These are phyloP conservation scores for Plotosus lineatus DNA, from an alignment of 2,113 vertebrate genomes.

Conservation along the genomic window DNA sequence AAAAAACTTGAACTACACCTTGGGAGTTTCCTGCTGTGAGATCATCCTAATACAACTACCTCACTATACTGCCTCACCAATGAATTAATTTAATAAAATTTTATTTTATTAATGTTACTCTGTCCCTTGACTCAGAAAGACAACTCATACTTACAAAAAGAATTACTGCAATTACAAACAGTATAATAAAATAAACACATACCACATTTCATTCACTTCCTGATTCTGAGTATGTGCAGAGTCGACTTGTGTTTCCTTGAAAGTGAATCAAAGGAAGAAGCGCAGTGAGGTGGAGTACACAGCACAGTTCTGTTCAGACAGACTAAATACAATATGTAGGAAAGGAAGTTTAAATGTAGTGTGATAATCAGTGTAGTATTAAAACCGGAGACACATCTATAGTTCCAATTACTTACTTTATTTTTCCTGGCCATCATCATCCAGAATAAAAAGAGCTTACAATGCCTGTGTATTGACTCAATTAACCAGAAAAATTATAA, in stretches of 20 bases:
- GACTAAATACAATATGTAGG: background rate
- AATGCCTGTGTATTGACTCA: slow-evolving; percentile 12
- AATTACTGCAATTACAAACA: no score
- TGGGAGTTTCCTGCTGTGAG: no score
- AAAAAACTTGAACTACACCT: no score
- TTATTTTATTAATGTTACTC: background rate
- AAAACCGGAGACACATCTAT: background rate
- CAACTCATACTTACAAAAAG: background rate
- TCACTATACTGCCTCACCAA: no score
- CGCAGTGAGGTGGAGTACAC: background rate
- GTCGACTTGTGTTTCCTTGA: background rate
- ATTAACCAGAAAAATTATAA: slow-evolving; percentile 63
- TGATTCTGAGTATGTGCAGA: background rate
- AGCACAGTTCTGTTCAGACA: background rate
- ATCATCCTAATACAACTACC: no score
- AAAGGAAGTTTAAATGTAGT: background rate
- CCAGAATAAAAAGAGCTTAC: slow-evolving; percentile 31
- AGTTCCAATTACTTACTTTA: slow-evolving; percentile 1
- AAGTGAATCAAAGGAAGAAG: background rate
- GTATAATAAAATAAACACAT: background rate
- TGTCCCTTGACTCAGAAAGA: background rate
- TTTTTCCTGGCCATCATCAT: background rate
- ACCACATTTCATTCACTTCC: background rate
- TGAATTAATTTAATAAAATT: no score
- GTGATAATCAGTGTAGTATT: background rate